These are phyloP conservation scores for Chironomus riparius DNA, from an alignment of 2,888 invertebrate species.

Conservation along the genomic window DNA sequence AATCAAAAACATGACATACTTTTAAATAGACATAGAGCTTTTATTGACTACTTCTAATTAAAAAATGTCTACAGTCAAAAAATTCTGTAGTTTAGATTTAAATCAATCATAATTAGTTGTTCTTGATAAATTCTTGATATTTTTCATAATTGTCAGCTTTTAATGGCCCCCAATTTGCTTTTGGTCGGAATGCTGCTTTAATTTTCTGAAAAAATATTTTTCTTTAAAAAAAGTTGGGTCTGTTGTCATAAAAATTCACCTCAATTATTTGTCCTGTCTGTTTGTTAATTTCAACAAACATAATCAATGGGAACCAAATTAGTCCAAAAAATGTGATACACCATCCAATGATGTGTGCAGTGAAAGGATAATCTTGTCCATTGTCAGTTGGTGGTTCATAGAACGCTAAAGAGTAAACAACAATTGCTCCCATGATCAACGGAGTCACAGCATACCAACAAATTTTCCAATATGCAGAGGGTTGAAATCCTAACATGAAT, in stretches of 20 bases:
- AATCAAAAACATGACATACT: no score
- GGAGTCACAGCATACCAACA: slow-evolving; percentile 74
- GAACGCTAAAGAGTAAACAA: slow-evolving; percentile 55
- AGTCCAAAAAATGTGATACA: slow-evolving; percentile 44
- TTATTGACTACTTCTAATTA: no score
- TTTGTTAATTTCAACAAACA: slow-evolving; percentile 35
- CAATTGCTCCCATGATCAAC: slow-evolving; percentile 56
- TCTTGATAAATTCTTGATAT: slow-evolving; percentile 37
- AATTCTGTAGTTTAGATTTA: no score
- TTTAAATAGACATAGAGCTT: no score
- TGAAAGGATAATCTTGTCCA: slow-evolving; percentile 45
- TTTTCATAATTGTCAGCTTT: slow-evolving; percentile 43
- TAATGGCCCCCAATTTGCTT: slow-evolving; percentile 48
- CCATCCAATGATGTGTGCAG: slow-evolving; percentile 47
- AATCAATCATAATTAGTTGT: no score
- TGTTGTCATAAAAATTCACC: slow-evolving; percentile 22
- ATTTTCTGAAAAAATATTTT: slow-evolving; percentile 36
- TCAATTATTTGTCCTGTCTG: slow-evolving; percentile 36
- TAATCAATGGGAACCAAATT: slow-evolving; percentile 44
- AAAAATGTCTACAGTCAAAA: no score
- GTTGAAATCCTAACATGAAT: slow-evolving; percentile 64
- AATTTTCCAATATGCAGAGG: slow-evolving; percentile 65
- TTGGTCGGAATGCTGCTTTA: slow-evolving; percentile 43
- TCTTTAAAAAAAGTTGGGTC: neutral
- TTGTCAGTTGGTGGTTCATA: slow-evolving; percentile 49